Base-by-base conservation (phyloP, 2,888 invertebrate genomes). In the Chalcosyrphus nemorum region DNA sequence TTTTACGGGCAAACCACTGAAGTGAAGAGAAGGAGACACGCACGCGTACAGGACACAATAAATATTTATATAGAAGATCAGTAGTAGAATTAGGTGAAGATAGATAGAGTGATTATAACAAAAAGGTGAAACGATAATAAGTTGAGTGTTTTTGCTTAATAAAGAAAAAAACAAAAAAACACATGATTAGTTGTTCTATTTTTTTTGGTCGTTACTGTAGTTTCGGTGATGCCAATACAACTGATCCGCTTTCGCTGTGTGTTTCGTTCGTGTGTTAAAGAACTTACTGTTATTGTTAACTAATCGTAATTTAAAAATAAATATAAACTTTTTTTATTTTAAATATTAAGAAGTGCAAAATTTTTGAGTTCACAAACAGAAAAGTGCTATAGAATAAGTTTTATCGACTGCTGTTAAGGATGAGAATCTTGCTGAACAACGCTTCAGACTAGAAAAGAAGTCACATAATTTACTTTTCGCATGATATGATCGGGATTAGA, bases 1-100 rank as follows among this genome's bases (percentile, higher is more conserved):
- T 38, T 38, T 54, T 41, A 70, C 56, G 65, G 41, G 38, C 72
- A 80, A 84, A 59, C 80, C 74, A 80, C 47, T 70, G 80, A 80
- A 61, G 74, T 80, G 70, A 68, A 77, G 82, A 82, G 21, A 72
- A 54, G 35, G 27, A 52, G 50, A 74, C 61, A 72, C 82, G 27
- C 24, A 80, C 80, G 61, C 27, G 24, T 43, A 84, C 80, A 80
- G 74, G 74, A 84, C 27, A 78, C 68, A 82, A 61, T 54, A 68
- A 47, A 72, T 7, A n/a, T n/a, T n/a, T n/a, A n/a, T n/a, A 56
- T 32, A 72, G 59, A 50, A 78, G 47, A 72, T 72, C 81, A 82
- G 68, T 63, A 50, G 54, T n/a, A n/a, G n/a, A n/a, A n/a, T 56
- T 29, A 47, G 19, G 41, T 72, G 57, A 50, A 77, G 17, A 82